These are phyloP conservation scores for Gnathonemus longibarbis DNA, from an alignment of 2,113 vertebrate species.

Conservation along the genomic window DNA sequence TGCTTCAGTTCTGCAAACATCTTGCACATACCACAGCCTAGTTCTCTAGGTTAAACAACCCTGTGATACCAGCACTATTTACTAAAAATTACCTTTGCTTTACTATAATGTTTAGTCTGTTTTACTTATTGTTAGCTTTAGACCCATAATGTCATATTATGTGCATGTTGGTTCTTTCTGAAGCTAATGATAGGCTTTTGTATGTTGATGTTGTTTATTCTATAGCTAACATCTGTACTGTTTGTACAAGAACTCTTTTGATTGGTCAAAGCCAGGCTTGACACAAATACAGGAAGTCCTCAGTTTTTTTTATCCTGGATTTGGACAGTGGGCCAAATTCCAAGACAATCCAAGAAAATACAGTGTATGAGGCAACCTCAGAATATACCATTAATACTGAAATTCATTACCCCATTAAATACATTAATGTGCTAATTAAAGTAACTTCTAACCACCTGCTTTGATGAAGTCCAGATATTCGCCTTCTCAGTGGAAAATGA, in stretches of 20 bases:
- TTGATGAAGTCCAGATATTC: background rate
- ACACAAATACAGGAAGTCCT: background rate
- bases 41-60: background rate
- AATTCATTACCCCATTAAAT: background rate
- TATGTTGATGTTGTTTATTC: background rate
- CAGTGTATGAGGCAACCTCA: background rate
- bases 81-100: background rate
- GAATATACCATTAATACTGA: background rate
- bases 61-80: background rate
- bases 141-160: background rate
- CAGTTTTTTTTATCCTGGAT: background rate
- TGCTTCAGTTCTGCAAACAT: background rate
- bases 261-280: background rate
- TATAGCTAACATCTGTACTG: background rate
- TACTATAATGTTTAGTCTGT: background rate
- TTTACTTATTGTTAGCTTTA: background rate
- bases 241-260: background rate
- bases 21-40: background rate
- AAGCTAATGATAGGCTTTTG: background rate
- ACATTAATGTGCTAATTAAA: background rate
- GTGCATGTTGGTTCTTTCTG: background rate
- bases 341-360: background rate
- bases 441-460: background rate
- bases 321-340: background rate
- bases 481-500: background rate